Evolutionary conservation across 37 sponge, comb jelly and placozoan genomes (phyloP).

Genomic region (Oopsacas minuta): DNA sequence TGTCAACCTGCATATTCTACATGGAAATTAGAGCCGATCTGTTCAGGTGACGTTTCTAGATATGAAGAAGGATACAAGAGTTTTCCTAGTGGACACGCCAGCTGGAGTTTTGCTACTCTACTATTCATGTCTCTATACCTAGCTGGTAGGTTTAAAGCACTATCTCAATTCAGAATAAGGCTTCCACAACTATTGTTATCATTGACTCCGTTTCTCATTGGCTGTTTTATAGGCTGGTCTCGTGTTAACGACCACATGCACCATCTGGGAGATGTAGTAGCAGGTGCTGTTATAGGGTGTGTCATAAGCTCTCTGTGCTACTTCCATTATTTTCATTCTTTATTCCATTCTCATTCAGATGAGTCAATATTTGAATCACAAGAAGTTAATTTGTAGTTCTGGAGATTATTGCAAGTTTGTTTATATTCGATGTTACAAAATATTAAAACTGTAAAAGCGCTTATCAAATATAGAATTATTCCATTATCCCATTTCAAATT

Average conservation of each 20-base stretch:
- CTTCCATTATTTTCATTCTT: background rate
- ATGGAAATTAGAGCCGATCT: background rate
- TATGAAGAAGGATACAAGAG: background rate
- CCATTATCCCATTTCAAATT: too few relatives aligned
- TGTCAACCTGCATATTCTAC: background rate
- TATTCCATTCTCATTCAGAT: background rate
- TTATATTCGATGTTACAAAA: too few relatives aligned
- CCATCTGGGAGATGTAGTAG: background rate
- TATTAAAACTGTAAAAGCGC: too few relatives aligned
- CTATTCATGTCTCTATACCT: background rate
- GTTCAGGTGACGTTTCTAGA: background rate
- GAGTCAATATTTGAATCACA: background rate
- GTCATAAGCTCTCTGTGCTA: background rate
- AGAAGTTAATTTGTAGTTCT: background rate
- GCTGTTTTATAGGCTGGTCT: background rate
- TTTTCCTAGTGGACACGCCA: constrained; percentile 2
- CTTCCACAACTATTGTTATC: background rate
- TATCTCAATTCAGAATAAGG: background rate
- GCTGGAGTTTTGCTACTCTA: background rate
- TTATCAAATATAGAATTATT: too few relatives aligned
- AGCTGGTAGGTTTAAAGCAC: background rate
- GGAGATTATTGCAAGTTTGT: too few relatives aligned
- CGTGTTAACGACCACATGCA: background rate
- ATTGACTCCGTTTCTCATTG: background rate
- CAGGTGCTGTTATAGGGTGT: background rate